Evolutionary conservation across 2,113 vertebrate species (phyloP), one percentile per base, ranked within the genome.

Genomic region (Ciconia stormi): DNA sequence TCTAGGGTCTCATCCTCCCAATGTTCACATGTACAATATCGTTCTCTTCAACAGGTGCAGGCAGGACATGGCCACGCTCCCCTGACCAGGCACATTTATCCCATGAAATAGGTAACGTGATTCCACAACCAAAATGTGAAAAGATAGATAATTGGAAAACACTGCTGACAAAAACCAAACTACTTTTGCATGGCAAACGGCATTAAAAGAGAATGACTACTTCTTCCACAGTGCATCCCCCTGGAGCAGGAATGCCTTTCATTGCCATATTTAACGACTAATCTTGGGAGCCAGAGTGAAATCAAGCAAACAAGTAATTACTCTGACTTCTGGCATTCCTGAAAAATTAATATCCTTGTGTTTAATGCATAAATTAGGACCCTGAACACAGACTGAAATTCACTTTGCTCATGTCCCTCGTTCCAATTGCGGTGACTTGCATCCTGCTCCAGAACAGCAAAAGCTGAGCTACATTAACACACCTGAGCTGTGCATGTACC

Each of bases 11-110:
- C 5, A 1, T 36, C 40, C 27, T 52, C 62, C 49, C 50, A 1
- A 0, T 0, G 42, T 8, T 44, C 55, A 44, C 49, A 9, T 0
- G 2, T 13, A 11, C 72, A 66, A 3, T 55, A 23, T 9, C 38
- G 2, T 26, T 38, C 32, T n/a, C 5, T 5, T 15, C 29, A 22
- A 4, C 13, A 59, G 40, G 49, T 42, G 25, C 67, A 50, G 46
- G 61, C 36, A 61, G 59, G 36, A 38, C 36, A 5, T 2, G 44
- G 32, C n/a, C 66, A 46, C 0, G 0, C 27, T 63, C 22, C 32
- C 46, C 61, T 46, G 42, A 1, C 11, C 0, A 0, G 22, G 7
- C 36, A 74, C 38, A 15, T 15, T 55, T 71, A 42, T 21, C 52
- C 40, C 9, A 0, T 4, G 38, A 38, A 47, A 40, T 3, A 29